Conservation (phyloP, 2,113 vertebrate species). For the Glaucidium brasilianum region DNA sequence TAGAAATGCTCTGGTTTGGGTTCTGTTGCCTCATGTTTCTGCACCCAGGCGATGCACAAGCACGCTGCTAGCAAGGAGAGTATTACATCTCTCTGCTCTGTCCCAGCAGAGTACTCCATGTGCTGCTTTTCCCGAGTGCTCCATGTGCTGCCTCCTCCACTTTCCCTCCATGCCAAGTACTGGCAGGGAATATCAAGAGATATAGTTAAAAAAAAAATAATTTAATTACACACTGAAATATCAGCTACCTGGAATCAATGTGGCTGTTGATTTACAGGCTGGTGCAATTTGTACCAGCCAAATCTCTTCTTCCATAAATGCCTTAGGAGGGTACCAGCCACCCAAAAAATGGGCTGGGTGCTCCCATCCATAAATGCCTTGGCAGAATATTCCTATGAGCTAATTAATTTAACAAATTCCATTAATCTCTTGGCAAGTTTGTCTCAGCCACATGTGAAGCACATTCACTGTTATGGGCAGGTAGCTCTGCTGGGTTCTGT, state of each 20-base stretch:
- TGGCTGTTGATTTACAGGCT: not conserved
- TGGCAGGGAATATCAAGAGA: not conserved
- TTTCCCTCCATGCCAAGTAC: not conserved
- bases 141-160: not conserved
- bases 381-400: not conserved
- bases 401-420: not conserved
- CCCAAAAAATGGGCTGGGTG: not conserved
- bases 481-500: not conserved
- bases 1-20: not conserved
- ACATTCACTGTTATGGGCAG: not conserved
- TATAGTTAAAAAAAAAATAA: not conserved
- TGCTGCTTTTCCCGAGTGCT: not conserved
- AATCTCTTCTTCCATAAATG: not conserved
- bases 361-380: not conserved
- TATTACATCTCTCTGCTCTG: not conserved
- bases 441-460: not conserved
- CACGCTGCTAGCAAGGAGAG: not conserved
- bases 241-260: not conserved
- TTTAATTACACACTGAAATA: not conserved
- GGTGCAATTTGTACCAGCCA: not conserved
- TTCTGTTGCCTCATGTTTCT: not conserved
- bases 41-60: not conserved
- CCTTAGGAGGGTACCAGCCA: fast-evolving
- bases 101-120: not conserved
- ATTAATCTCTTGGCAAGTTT: not conserved